phyloP scores from a whole-genome alignment of 2,113 vertebrate genomes.

The Amphiprion percula region DNA sequence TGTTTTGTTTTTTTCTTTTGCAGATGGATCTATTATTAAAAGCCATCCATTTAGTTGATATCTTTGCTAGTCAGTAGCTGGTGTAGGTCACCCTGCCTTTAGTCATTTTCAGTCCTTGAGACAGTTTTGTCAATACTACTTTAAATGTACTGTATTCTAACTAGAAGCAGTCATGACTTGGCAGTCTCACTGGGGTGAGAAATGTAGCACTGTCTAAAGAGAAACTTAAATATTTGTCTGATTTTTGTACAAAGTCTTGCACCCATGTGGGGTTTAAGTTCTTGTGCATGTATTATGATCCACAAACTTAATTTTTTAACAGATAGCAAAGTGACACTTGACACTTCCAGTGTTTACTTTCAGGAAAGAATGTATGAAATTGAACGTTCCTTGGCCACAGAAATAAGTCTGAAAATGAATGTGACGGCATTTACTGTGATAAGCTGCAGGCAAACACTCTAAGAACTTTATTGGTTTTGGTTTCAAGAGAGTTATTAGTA shows the following conservation, averaged over 20 bases:
- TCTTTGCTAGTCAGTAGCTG: background rate
- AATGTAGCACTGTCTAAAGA: background rate
- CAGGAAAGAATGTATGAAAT: background rate
- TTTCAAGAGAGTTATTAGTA: background rate
- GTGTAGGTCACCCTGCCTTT: background rate
- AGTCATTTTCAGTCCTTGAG: background rate
- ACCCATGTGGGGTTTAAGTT: background rate
- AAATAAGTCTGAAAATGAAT: slow-evolving; percentile 5
- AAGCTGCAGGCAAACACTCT: background rate
- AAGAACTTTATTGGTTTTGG: slow-evolving; percentile 5
- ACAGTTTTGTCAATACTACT: slow-evolving; percentile 26
- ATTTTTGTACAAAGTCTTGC: background rate
- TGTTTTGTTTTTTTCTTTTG: slow-evolving; percentile 7
- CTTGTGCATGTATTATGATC: background rate
- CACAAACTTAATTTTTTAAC: background rate
- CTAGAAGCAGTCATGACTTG: background rate
- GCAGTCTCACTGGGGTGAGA: background rate
- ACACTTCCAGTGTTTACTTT: background rate
- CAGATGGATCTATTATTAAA: background rate
- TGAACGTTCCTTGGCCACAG: background rate
- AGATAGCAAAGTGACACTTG: background rate
- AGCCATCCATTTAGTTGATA: background rate
- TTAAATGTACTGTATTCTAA: background rate
- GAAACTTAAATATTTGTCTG: background rate
- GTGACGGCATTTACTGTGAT: background rate